Percentiles rank a stretch among this genome's conserved stretches.
Conservation (phyloP, 2,888 invertebrate species). For the Coelopa pilipes region DNA sequence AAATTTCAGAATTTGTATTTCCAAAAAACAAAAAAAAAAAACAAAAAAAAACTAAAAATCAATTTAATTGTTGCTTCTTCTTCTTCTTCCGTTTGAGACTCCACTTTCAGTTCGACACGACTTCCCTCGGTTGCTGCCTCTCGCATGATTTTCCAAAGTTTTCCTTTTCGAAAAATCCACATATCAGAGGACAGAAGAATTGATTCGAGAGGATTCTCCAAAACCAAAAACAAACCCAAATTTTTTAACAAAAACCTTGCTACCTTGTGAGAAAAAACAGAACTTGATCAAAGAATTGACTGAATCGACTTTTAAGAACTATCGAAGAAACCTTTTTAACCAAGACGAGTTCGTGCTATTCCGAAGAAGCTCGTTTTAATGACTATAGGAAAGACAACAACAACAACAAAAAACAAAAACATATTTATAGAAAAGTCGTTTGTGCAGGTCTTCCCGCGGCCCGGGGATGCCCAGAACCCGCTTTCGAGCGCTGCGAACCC, state of each 20-base stretch:
- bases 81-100: neutral
- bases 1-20: neutral
- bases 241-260: neutral
- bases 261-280: conserved; percentile 8
- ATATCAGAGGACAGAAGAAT: conserved; percentile 30
- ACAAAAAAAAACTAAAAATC: neutral
- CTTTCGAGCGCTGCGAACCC: too few relatives aligned
- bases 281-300: conserved; percentile 17
- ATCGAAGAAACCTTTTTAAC: too few relatives aligned
- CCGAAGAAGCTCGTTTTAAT: too few relatives aligned
- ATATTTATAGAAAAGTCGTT: too few relatives aligned
- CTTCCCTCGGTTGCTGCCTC: neutral
- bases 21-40: neutral
- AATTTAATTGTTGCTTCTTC: neutral
- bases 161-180: neutral
- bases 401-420: too few relatives aligned
- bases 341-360: too few relatives aligned
- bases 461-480: too few relatives aligned
- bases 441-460: too few relatives aligned
- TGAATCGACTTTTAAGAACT: neutral
- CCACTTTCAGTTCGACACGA: neutral
- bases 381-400: too few relatives aligned
- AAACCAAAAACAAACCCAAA: conserved; percentile 19
- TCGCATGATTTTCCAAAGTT: neutral
- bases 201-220: conserved; percentile 9